Evolutionary conservation across 2,113 vertebrate genomes (phyloP).

Genomic region (Reinhardtius hippoglossoides): DNA sequence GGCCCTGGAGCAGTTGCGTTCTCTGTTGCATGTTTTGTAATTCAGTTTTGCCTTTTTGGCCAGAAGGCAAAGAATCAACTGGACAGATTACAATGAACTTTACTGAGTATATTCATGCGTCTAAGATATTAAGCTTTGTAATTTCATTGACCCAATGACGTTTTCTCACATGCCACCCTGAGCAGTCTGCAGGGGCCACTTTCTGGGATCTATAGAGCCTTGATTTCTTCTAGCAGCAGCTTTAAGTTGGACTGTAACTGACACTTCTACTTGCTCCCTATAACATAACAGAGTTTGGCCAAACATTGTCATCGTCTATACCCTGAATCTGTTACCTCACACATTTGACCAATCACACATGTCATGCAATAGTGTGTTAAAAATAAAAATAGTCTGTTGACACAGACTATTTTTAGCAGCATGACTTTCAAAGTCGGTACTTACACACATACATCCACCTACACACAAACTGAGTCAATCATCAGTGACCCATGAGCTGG

Average conservation of each 20-base stretch:
- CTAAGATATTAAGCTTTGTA: background rate
- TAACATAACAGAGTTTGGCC: background rate
- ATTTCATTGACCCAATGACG: background rate
- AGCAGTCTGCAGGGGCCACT: too few species aligned
- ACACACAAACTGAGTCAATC: constrained; percentile 20
- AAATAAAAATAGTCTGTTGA: too few species aligned
- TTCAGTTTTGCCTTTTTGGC: too few species aligned
- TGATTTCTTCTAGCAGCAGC: too few species aligned
- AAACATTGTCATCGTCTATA: background rate
- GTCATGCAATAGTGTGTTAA: constrained; percentile 2
- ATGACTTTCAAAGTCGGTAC: constrained; percentile 23
- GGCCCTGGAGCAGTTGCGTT: too few species aligned
- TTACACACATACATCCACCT: background rate
- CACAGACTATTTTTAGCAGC: constrained; percentile 8
- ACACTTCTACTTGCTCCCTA: background rate
- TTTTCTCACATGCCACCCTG: background rate
- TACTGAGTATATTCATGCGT: background rate
- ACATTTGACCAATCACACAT: constrained; percentile 6
- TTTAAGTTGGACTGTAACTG: background rate
- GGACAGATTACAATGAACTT: background rate
- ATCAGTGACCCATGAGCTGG: constrained; percentile 54
- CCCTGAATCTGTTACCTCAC: background rate
- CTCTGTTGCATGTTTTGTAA: too few species aligned
- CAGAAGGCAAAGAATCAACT: background rate
- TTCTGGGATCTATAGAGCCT: too few species aligned